Percentiles rank a stretch among this genome's conserved stretches.
phyloP scores from a whole-genome alignment of 1,140 invertebrate genomes.

The Adoxophyes honmai region DNA sequence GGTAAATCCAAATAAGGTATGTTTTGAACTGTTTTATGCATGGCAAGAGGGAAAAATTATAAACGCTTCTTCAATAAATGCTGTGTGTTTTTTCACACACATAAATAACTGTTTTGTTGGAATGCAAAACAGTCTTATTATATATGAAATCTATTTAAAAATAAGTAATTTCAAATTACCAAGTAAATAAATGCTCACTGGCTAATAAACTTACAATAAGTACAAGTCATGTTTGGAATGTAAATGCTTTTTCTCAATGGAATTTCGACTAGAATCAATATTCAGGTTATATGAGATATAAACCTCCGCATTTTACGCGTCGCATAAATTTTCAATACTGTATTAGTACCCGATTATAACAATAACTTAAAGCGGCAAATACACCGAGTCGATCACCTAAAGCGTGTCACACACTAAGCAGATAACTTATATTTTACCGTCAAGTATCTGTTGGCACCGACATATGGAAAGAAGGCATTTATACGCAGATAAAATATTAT shows the following conservation, averaged over 20 bases:
- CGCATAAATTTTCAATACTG: too few species aligned
- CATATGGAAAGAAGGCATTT: too few species aligned
- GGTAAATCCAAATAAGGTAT: conserved; percentile 19
- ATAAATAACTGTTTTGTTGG: neutral
- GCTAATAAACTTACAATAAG: neutral
- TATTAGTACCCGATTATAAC: too few species aligned
- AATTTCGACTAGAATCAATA: conserved; percentile 34
- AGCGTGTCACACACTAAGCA: too few species aligned
- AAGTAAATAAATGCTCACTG: neutral
- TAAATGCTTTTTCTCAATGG: conserved; percentile 22
- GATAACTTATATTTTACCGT: too few species aligned
- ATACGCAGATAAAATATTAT: too few species aligned
- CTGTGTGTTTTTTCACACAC: neutral
- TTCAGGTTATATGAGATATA: neutral
- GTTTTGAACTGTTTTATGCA: conserved; percentile 27
- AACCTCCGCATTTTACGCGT: too few species aligned
- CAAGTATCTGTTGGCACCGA: too few species aligned
- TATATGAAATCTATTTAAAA: conserved; percentile 4
- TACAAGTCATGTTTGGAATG: conserved; percentile 26
- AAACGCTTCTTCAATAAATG: neutral
- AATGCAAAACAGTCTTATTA: conserved; percentile 4
- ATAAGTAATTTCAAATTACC: neutral
- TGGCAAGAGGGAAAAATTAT: neutral
- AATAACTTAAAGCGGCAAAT: too few species aligned
- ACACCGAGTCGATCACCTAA: too few species aligned